Evolutionary conservation across 2,113 vertebrate species (phyloP).

Genomic region (Plectropomus leopardus): DNA sequence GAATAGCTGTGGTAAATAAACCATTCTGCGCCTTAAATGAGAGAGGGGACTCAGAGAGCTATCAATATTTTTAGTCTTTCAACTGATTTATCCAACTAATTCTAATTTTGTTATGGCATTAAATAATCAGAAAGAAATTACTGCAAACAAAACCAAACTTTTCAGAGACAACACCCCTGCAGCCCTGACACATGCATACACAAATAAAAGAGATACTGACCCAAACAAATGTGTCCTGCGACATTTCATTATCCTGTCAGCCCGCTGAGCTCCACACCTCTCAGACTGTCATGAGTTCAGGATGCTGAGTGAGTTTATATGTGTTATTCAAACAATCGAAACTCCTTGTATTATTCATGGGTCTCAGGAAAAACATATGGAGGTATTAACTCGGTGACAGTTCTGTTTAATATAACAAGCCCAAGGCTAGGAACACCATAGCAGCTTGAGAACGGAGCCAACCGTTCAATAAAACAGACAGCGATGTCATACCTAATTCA

Average conservation of each 20-base stretch:
- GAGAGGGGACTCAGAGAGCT: too few species aligned
- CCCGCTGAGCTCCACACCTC: slow-evolving; percentile 10
- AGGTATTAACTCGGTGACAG: slow-evolving; percentile 64
- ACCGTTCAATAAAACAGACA: slow-evolving; percentile 47
- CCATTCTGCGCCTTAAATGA: too few species aligned
- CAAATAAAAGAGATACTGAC: slow-evolving; percentile 15
- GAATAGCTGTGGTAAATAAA: too few species aligned
- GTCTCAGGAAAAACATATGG: slow-evolving; percentile 62
- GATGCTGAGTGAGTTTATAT: slow-evolving; percentile 34
- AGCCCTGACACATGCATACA: not conserved
- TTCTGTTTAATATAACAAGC: slow-evolving; percentile 63
- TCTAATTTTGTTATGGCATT: too few species aligned
- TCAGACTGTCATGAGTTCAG: slow-evolving; percentile 7
- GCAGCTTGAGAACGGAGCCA: slow-evolving; percentile 57
- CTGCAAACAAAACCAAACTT: too few species aligned
- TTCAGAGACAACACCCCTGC: too few species aligned
- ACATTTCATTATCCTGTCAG: slow-evolving; percentile 4
- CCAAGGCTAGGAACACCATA: slow-evolving; percentile 46
- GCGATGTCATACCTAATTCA: slow-evolving; percentile 39
- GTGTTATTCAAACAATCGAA: slow-evolving; percentile 65
- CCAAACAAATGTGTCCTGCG: slow-evolving; percentile 40
- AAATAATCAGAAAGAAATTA: too few species aligned
- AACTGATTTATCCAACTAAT: too few species aligned
- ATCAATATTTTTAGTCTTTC: too few species aligned
- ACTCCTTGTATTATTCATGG: slow-evolving; percentile 77